Percentiles rank a stretch among this genome's conserved stretches.
Evolutionary conservation across 2,888 invertebrate genomes (phyloP).

Genomic region (Tholera decimalis): DNA sequence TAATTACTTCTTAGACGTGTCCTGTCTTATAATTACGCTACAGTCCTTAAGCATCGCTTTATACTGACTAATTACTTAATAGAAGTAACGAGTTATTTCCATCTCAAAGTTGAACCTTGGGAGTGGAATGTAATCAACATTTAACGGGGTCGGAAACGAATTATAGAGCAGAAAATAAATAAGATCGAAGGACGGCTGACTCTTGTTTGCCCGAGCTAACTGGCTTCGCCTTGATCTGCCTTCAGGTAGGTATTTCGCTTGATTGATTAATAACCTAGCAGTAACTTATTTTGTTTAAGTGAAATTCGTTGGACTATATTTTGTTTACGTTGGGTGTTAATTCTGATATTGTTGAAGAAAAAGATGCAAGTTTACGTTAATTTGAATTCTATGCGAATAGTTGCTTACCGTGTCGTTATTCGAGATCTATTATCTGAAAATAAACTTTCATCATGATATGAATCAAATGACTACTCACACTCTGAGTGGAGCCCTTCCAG

Average conservation of each 20-base stretch:
- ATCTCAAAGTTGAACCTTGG: slow-evolving; percentile 83
- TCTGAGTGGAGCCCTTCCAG: no score
- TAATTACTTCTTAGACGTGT: slow-evolving; percentile 90
- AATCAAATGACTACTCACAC: no score
- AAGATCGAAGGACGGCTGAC: slow-evolving; percentile 73
- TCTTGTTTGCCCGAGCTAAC: slow-evolving; percentile 68
- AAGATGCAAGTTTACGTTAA: no score
- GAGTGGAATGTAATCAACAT: slow-evolving; percentile 87
- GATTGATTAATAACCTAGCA: slow-evolving; percentile 62
- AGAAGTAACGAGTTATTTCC: slow-evolving; percentile 91
- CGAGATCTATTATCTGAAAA: no score
- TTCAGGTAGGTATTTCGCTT: slow-evolving; percentile 57
- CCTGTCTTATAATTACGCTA: slow-evolving; percentile 90
- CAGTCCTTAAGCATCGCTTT: slow-evolving; percentile 91
- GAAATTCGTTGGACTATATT: slow-evolving; percentile 28
- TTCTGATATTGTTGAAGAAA: background rate
- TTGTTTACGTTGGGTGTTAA: slow-evolving; percentile 16
- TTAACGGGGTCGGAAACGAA: slow-evolving; percentile 82
- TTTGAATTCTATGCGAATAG: no score
- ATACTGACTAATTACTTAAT: slow-evolving; percentile 90
- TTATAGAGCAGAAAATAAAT: slow-evolving; percentile 83
- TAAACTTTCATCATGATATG: no score
- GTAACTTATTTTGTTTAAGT: slow-evolving; percentile 43
- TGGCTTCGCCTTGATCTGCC: slow-evolving; percentile 53
- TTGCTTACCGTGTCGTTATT: no score